Percentiles rank a stretch among this genome's conserved stretches.
Evolutionary conservation across 2,888 invertebrate species (phyloP).

Genomic region (Encarsia formosa): DNA sequence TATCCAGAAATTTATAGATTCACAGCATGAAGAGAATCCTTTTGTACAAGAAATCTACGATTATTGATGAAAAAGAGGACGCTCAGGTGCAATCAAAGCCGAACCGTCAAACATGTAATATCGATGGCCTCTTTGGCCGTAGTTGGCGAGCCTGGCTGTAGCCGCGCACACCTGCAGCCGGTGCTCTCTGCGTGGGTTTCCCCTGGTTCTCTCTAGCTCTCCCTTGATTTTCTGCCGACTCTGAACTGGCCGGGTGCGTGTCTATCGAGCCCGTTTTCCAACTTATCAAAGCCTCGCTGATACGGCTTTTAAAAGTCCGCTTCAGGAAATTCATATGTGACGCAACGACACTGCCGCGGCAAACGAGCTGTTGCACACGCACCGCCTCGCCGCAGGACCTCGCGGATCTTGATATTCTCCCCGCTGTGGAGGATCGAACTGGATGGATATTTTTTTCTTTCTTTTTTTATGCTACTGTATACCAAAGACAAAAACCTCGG

Average conservation of each 20-base stretch:
- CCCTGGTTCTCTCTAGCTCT: no score
- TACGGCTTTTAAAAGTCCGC: slow-evolving; percentile 19
- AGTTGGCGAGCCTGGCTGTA: slow-evolving; percentile 19
- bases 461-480: no score
- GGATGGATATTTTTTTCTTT: no score
- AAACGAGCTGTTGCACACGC: background rate
- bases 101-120: slow-evolving; percentile 11
- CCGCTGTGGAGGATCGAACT: no score
- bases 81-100: no score
- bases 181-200: slow-evolving; percentile 31
- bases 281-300: slow-evolving; percentile 22
- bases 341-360: slow-evolving; percentile 27
- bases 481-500: no score
- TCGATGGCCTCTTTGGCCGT: slow-evolving; percentile 22
- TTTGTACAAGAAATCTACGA: no score
- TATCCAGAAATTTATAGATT: no score
- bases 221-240: slow-evolving; percentile 25
- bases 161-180: slow-evolving; percentile 7
- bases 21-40: no score
- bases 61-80: no score
- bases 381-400: slow-evolving; percentile 4
- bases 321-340: slow-evolving; percentile 28
- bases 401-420: slow-evolving; percentile 4
- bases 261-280: slow-evolving; percentile 33
- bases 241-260: slow-evolving; percentile 32